Evolutionary conservation across 1,140 invertebrate genomes (phyloP).

Genomic region (Drosophila aff.): DNA sequence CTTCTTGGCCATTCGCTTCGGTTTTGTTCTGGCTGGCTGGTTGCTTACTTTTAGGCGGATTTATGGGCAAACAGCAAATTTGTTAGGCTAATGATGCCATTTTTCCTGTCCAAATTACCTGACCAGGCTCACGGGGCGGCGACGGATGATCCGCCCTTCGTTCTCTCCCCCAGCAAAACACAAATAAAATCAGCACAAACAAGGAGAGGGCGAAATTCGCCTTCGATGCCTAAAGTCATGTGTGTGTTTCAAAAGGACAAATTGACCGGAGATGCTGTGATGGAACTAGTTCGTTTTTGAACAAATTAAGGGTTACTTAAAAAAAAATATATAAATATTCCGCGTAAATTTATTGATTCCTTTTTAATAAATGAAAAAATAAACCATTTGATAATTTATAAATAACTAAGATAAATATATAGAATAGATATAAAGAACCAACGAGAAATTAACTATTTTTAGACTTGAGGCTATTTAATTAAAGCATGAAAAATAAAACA

Average conservation of each 20-base stretch:
- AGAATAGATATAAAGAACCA: not conserved
- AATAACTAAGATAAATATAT: not conserved
- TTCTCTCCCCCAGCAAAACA: slow-evolving; percentile 12
- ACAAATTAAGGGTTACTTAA: too few relatives aligned
- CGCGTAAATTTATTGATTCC: not conserved
- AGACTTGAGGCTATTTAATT: too few relatives aligned
- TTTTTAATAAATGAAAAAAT: not conserved
- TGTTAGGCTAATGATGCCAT: slow-evolving; percentile 79
- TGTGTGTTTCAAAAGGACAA: slow-evolving; percentile 21
- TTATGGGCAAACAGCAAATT: slow-evolving; percentile 72
- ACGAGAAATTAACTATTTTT: not conserved
- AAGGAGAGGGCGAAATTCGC: not conserved
- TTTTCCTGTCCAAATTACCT: slow-evolving; percentile 79
- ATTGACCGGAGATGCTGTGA: slow-evolving; percentile 16
- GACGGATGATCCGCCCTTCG: slow-evolving; percentile 31
- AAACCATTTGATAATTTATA: not conserved
- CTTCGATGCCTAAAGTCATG: slow-evolving; percentile 31
- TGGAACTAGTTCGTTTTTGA: slow-evolving; percentile 15
- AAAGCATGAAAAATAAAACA: too few relatives aligned
- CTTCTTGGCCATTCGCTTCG: slow-evolving; percentile 6
- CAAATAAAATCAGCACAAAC: slow-evolving; percentile 39
- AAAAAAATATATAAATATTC: not conserved
- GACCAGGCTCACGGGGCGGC: slow-evolving; percentile 40
- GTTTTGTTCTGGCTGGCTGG: slow-evolving; percentile 5
- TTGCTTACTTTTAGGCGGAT: slow-evolving; percentile 60